Percentiles rank a stretch among this genome's conserved stretches.
These are phyloP conservation scores for Stichodactyla mertensii DNA, from an alignment of 64 coral and sea anemone genomes.

Conservation along the genomic window DNA sequence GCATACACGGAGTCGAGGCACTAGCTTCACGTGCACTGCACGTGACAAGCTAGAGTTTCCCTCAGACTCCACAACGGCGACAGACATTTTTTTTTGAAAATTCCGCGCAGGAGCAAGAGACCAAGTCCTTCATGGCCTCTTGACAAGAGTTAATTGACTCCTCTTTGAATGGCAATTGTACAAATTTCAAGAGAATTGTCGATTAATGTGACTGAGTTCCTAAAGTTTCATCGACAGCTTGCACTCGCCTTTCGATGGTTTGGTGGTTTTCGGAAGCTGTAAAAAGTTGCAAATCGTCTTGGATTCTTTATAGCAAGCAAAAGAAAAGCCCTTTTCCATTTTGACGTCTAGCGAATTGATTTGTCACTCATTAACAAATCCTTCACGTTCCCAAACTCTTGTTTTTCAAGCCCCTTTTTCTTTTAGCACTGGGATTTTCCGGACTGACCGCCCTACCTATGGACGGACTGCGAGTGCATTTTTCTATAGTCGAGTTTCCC, in stretches of 20 bases:
- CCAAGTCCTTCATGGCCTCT: too few relatives aligned
- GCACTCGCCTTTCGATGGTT: not conserved
- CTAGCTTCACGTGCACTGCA: constrained; percentile 20
- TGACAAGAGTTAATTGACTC: not conserved
- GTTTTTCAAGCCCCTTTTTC: not conserved
- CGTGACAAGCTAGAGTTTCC: not conserved
- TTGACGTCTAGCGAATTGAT: too few relatives aligned
- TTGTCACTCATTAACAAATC: not conserved
- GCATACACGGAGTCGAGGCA: constrained; percentile 22
- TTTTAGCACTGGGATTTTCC: not conserved
- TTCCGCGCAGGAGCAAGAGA: not conserved
- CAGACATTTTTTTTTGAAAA: constrained; percentile 10
- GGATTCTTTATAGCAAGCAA: not conserved
- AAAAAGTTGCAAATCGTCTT: not conserved
- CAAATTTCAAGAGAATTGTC: not conserved
- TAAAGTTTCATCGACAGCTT: not conserved
- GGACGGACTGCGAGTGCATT: too few relatives aligned
- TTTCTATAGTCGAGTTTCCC: too few relatives aligned
- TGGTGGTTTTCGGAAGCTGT: not conserved
- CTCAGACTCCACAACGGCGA: not conserved
- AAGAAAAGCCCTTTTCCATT: not conserved
- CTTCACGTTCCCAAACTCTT: not conserved
- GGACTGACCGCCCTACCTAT: too few relatives aligned
- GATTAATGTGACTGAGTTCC: not conserved
- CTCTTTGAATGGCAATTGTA: constrained; percentile 4